phyloP scores from a whole-genome alignment of 2,113 vertebrate species.

The Anoplopoma fimbria region DNA sequence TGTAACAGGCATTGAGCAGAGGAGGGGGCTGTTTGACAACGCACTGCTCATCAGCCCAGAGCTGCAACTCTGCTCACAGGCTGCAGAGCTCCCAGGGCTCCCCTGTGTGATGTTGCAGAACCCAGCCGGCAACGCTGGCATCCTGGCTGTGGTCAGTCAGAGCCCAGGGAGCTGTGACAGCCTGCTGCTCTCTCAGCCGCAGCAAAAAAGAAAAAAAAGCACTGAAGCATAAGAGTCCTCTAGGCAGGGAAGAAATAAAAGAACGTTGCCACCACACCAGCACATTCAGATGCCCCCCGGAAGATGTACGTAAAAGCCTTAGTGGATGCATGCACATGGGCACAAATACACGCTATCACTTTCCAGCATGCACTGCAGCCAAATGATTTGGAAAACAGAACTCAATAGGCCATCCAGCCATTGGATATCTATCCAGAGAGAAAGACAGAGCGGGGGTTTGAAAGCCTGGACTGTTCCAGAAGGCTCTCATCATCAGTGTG shows the following conservation, averaged over 20 bases:
- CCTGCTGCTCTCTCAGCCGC: conserved; percentile 75
- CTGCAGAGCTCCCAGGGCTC: conserved; percentile 69
- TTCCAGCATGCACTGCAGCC: conserved; percentile 23
- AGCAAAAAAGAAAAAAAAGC: conserved; percentile 43
- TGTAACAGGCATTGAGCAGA: conserved; percentile 68
- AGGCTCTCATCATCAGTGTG: conserved; percentile 52
- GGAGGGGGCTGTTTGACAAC: conserved; percentile 78
- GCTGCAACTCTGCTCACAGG: conserved; percentile 43
- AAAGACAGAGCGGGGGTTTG: conserved; percentile 44
- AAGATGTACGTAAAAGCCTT: conserved; percentile 19
- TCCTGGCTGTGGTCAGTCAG: conserved; percentile 74
- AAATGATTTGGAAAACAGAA: conserved; percentile 54
- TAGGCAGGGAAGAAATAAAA: conserved; percentile 43
- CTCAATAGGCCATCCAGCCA: conserved; percentile 35
- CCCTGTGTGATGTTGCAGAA: conserved; percentile 71
- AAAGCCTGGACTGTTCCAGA: conserved; percentile 56
- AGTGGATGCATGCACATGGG: background rate
- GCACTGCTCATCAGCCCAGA: conserved; percentile 44
- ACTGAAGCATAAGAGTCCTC: conserved; percentile 54
- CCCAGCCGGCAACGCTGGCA: conserved; percentile 55
- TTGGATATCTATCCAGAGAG: conserved; percentile 61
- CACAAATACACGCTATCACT: conserved; percentile 33
- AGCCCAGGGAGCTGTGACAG: conserved; percentile 75
- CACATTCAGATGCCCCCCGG: conserved; percentile 39
- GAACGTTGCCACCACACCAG: conserved; percentile 19